Evolutionary conservation across 1,140 invertebrate species (phyloP).

Genomic region (Orius insidiosus): DNA sequence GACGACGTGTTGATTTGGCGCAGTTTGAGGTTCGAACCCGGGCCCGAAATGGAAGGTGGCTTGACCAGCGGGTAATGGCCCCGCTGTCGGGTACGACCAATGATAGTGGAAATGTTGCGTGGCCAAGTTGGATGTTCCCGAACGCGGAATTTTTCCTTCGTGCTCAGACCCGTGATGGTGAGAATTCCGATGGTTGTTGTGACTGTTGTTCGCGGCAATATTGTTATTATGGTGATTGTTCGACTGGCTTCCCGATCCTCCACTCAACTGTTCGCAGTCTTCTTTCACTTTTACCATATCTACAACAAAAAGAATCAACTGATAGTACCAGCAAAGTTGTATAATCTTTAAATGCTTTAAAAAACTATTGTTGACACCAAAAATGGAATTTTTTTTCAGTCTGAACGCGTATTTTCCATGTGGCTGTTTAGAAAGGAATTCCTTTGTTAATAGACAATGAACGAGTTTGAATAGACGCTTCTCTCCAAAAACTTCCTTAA

Average conservation of each 20-base stretch:
- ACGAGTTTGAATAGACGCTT: too few species aligned
- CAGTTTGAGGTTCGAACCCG: conserved; percentile 30
- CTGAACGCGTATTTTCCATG: too few species aligned
- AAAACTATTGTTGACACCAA: too few species aligned
- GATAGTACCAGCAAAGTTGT: too few species aligned
- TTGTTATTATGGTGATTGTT: conserved; percentile 10
- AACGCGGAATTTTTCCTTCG: conserved; percentile 14
- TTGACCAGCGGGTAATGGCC: conserved; percentile 19
- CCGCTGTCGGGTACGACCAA: conserved; percentile 23
- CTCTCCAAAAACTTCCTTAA: too few species aligned
- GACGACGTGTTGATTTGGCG: conserved; percentile 36
- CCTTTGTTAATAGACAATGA: too few species aligned
- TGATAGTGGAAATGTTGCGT: conserved; percentile 26
- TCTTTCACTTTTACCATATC: conserved; percentile 18
- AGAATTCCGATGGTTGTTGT: too few species aligned
- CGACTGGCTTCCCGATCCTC: not conserved
- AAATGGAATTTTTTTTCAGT: too few species aligned
- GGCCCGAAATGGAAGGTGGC: conserved; percentile 32
- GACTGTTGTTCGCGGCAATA: conserved; percentile 3
- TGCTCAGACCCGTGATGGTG: not conserved
- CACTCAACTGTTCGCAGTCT: conserved; percentile 9
- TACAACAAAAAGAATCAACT: conserved; percentile 9
- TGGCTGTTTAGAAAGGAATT: too few species aligned
- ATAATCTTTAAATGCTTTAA: too few species aligned
- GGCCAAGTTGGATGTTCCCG: conserved; percentile 21